A percentile compares a stretch with the other conserved stretches of the same genome.
Conservation (phyloP, 64 coral and sea anemone species). For the Dendronephthya gigantea region DNA sequence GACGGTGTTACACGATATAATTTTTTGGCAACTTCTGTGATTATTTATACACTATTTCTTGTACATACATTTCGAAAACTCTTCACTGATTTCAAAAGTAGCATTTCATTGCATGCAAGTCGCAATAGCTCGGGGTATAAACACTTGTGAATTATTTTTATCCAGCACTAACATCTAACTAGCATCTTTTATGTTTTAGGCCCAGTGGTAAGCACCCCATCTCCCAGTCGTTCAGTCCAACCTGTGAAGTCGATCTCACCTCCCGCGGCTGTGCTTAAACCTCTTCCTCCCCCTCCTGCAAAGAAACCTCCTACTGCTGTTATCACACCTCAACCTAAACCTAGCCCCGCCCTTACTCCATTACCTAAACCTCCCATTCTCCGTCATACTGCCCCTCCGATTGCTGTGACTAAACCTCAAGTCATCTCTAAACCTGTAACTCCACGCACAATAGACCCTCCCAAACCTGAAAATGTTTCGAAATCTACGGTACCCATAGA, state of each 20-base stretch:
- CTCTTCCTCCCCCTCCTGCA: neutral
- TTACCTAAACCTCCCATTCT: neutral
- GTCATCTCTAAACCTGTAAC: neutral
- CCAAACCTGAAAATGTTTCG: neutral
- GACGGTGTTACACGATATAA: no score
- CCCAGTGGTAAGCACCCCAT: neutral
- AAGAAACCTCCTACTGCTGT: neutral
- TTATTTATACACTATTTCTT: no score
- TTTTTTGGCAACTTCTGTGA: no score
- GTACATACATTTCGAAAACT: no score
- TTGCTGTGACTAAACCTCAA: neutral
- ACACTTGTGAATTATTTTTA: no score
- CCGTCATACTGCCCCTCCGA: neutral
- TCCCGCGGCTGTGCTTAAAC: neutral
- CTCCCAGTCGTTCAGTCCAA: neutral
- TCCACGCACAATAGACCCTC: neutral
- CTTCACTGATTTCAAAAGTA: no score
- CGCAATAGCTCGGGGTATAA: no score
- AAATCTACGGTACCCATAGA: neutral
- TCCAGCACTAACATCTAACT: neutral
- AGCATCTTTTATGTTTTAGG: neutral
- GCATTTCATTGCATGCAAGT: no score
- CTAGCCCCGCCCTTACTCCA: neutral
- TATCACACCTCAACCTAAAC: neutral
- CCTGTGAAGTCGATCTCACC: neutral